These are phyloP conservation scores for Cephus pulcher DNA, from an alignment of 2,888 invertebrate genomes.

Conservation along the genomic window DNA sequence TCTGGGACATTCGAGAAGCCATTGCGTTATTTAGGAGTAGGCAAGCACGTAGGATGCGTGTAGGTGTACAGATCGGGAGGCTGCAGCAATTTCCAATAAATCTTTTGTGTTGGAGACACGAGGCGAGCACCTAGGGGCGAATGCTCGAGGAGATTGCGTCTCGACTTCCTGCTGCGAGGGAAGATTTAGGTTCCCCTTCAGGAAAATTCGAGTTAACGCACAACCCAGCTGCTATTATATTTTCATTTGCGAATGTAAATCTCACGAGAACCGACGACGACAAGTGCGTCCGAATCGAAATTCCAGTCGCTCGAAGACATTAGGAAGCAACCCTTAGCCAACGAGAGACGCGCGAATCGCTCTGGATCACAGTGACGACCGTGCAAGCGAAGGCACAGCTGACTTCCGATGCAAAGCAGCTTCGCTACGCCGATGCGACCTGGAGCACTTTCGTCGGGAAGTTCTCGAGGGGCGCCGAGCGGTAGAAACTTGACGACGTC, in stretches of 20 bases:
- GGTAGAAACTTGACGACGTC: conserved; percentile 5
- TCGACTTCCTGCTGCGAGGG: conserved; percentile 59
- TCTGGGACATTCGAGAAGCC: neutral
- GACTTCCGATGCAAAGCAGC: conserved; percentile 12
- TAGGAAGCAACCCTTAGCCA: neutral
- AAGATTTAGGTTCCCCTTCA: conserved; percentile 54
- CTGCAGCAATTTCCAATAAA: conserved; percentile 59
- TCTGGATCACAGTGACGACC: too few species aligned
- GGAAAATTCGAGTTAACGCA: conserved; percentile 45
- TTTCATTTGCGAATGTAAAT: conserved; percentile 48
- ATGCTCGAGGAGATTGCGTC: conserved; percentile 57
- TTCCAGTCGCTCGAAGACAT: neutral
- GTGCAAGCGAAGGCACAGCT: too few species aligned
- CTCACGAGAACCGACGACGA: conserved; percentile 21
- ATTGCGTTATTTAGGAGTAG: neutral
- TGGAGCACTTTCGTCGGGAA: neutral
- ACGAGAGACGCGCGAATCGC: neutral
- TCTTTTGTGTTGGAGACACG: conserved; percentile 57
- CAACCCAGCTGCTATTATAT: conserved; percentile 45
- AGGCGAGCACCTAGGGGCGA: conserved; percentile 23
- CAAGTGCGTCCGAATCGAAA: conserved; percentile 2
- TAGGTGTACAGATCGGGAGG: neutral
- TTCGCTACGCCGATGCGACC: neutral
- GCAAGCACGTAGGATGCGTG: neutral
- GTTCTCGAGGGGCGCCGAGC: conserved; percentile 9